Percentiles rank a stretch among this genome's conserved stretches.
phyloP scores from a whole-genome alignment of 1,140 invertebrate genomes.

The Drosophila ogumai region DNA sequence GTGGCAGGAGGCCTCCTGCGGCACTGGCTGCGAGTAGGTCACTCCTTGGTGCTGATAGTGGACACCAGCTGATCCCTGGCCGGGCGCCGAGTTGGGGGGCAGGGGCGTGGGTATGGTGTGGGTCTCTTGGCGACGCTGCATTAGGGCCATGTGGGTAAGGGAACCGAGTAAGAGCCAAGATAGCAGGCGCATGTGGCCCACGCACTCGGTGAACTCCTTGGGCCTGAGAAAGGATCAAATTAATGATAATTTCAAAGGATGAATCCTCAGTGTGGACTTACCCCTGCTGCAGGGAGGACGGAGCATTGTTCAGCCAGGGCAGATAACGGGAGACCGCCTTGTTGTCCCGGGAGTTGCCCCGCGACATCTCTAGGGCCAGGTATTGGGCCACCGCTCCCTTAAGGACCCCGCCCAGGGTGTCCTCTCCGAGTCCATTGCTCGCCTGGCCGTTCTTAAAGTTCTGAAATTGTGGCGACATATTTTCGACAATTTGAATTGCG shows the following conservation, averaged over 20 bases:
- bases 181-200: slow-evolving; percentile 96
- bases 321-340: slow-evolving; percentile 93
- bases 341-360: slow-evolving; percentile 94
- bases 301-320: slow-evolving; percentile 96
- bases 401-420: slow-evolving; percentile 96
- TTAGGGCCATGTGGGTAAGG: slow-evolving; percentile 91
- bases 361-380: slow-evolving; percentile 95
- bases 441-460: slow-evolving; percentile 91
- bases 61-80: slow-evolving; percentile 47
- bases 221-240: slow-evolving; percentile 86
- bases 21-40: slow-evolving; percentile 93
- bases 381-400: slow-evolving; percentile 98
- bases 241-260: background rate
- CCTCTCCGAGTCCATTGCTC: slow-evolving; percentile 94
- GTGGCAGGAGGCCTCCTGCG: slow-evolving; percentile 97
- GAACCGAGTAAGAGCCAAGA: slow-evolving; percentile 98
- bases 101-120: slow-evolving; percentile 55
- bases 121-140: slow-evolving; percentile 77
- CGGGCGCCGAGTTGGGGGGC: slow-evolving; percentile 42
- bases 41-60: slow-evolving; percentile 80
- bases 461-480: slow-evolving; percentile 82
- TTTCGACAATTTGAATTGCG: background rate
- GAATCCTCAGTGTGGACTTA: slow-evolving; percentile 11
- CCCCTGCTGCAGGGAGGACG: slow-evolving; percentile 94
- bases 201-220: slow-evolving; percentile 97